A percentile compares a stretch with the other conserved stretches of the same genome.
phyloP scores from a whole-genome alignment of 2,113 vertebrate species.

The Pelobates fuscus region DNA sequence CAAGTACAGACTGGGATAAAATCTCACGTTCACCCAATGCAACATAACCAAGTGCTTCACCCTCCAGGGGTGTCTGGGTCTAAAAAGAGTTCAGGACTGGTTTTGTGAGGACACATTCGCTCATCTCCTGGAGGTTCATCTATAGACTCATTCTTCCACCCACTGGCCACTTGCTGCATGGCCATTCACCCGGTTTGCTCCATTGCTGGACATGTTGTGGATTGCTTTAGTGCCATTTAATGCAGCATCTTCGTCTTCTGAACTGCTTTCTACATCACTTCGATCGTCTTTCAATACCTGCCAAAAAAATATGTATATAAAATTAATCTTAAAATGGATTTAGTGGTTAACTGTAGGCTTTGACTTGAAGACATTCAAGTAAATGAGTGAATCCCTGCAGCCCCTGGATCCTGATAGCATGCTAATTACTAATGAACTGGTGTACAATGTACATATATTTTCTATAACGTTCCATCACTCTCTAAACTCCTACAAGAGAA shows the following conservation, averaged over 20 bases:
- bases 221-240: conserved; percentile 62
- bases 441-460: too few species aligned
- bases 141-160: conserved; percentile 67
- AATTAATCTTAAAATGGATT: accelerated
- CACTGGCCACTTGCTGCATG: conserved; percentile 70
- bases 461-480: too few species aligned
- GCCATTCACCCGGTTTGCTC: conserved; percentile 85
- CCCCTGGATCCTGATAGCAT: too few species aligned
- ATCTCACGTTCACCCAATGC: conserved; percentile 12
- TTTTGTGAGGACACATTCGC: conserved; percentile 20
- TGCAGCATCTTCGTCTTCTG: conserved; percentile 80
- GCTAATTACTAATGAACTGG: too few species aligned
- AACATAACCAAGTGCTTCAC: conserved; percentile 24
- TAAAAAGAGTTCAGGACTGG: conserved; percentile 23
- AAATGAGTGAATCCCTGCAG: too few species aligned
- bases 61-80: conserved; percentile 10
- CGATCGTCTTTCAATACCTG: conserved; percentile 94
- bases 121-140: conserved; percentile 5
- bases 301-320: background rate
- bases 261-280: conserved; percentile 96
- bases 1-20: conserved; percentile 25
- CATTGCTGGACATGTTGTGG: conserved; percentile 65
- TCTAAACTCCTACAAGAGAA: too few species aligned
- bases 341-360: background rate
- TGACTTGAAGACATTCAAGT: too few species aligned